Percentiles rank a stretch among this genome's conserved stretches.
phyloP scores from a whole-genome alignment of 2,888 invertebrate genomes.

The Tipula confusa region DNA sequence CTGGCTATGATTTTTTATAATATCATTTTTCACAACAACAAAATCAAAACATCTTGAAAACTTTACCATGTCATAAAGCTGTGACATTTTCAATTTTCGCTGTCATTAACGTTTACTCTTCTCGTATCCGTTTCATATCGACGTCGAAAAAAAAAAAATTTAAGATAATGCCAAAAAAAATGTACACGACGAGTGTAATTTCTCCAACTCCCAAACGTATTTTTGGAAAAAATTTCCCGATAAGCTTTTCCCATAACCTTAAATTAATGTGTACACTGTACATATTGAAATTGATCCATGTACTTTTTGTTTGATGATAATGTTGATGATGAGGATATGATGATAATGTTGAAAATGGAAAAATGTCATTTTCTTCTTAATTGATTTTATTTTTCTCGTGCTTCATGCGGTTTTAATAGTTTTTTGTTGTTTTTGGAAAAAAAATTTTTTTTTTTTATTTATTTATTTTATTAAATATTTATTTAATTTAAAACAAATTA shows the following conservation, averaged over 20 bases:
- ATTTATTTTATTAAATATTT: slow-evolving; percentile 3
- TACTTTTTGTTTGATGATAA: background rate
- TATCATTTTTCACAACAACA: background rate
- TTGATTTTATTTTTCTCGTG: background rate
- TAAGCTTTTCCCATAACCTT: background rate
- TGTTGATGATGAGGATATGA: background rate
- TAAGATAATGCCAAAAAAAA: background rate
- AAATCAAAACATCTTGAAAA: background rate
- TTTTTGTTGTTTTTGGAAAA: background rate
- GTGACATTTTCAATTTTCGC: background rate
- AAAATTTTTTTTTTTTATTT: background rate
- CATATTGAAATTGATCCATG: background rate
- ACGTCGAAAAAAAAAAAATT: background rate
- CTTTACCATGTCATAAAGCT: background rate
- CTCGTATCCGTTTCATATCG: background rate
- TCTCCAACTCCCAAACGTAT: background rate
- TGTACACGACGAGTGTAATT: background rate
- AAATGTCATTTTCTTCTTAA: background rate
- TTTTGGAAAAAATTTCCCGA: background rate
- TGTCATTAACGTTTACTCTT: background rate
- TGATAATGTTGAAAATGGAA: background rate
- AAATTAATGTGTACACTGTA: background rate
- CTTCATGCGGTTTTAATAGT: background rate
- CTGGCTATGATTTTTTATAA: background rate
- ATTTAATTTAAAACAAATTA: slow-evolving; percentile 20